phyloP scores from a whole-genome alignment of 2,797 vertebrate species.

The Zalophus californianus region DNA sequence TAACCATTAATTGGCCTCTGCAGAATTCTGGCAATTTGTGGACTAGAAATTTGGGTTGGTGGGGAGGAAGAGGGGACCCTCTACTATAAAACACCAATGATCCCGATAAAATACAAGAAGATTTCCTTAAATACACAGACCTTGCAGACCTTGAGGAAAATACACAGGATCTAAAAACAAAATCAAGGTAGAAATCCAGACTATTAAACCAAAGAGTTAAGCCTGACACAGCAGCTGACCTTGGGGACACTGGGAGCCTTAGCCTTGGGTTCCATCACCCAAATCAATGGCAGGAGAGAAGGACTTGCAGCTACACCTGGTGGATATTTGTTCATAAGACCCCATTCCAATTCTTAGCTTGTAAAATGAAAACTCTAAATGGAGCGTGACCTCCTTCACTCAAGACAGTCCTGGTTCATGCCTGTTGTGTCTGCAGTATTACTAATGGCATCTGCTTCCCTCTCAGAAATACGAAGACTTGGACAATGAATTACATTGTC shows the following conservation, averaged over 20 bases:
- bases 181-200: not conserved
- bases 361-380: not conserved
- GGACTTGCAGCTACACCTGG: not conserved
- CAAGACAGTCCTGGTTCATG: not conserved
- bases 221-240: not conserved
- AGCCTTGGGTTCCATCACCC: not conserved
- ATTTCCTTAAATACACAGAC: not conserved
- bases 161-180: not conserved
- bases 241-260: not conserved
- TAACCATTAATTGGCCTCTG: not conserved
- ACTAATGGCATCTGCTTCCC: not conserved
- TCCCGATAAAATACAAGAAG: not conserved
- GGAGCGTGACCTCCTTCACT: not conserved
- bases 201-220: not conserved
- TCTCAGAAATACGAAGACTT: not conserved
- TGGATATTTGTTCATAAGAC: not conserved
- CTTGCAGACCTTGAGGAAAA: constrained; percentile 9
- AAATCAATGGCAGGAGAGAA: not conserved
- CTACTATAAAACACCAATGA: not conserved
- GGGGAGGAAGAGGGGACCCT: not conserved
- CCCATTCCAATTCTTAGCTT: fast-evolving
- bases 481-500: not conserved
- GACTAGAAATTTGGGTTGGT: not conserved
- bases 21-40: not conserved
- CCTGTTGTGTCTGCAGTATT: not conserved